Conservation (phyloP, 2,888 invertebrate genomes). For the Xylophagus ater region DNA sequence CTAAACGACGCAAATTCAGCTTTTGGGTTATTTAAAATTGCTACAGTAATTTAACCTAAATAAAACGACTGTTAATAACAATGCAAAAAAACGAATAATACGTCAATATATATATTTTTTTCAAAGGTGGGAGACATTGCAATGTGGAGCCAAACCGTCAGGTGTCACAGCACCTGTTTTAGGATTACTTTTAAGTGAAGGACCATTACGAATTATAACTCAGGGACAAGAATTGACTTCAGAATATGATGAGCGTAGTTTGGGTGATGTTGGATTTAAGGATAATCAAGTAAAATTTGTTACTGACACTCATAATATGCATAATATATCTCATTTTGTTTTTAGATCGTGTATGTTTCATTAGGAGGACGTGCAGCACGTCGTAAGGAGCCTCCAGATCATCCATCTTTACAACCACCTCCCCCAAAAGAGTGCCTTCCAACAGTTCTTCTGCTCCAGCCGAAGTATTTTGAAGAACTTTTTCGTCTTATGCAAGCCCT, state of each 20-base stretch:
- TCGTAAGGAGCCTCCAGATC: constrained; percentile 49
- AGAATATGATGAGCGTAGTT: constrained; percentile 83
- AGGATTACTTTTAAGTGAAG: constrained; percentile 63
- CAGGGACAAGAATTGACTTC: constrained; percentile 87
- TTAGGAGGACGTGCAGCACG: constrained; percentile 57
- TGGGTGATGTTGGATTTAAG: constrained; percentile 87
- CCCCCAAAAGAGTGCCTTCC: constrained; percentile 79
- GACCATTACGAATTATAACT: constrained; percentile 83
- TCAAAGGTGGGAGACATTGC: constrained; percentile 56
- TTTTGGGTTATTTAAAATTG: not conserved
- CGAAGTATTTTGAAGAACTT: constrained; percentile 81
- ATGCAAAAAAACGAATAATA: not conserved
- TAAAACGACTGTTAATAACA: not conserved
- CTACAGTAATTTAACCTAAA: not conserved
- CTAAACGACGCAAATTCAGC: too few species aligned
- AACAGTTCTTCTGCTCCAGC: constrained; percentile 69
- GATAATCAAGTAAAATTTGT: constrained; percentile 66
- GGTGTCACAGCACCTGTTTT: constrained; percentile 44
- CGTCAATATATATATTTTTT: not conserved
- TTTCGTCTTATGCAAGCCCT: constrained; percentile 84
- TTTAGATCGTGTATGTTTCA: constrained; percentile 77
- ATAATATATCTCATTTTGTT: constrained; percentile 5
- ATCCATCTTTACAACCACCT: constrained; percentile 76
- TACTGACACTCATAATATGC: not conserved
- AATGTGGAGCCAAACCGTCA: constrained; percentile 31